phyloP scores from a whole-genome alignment of 2,888 invertebrate genomes.

The Drosophila limbata region DNA sequence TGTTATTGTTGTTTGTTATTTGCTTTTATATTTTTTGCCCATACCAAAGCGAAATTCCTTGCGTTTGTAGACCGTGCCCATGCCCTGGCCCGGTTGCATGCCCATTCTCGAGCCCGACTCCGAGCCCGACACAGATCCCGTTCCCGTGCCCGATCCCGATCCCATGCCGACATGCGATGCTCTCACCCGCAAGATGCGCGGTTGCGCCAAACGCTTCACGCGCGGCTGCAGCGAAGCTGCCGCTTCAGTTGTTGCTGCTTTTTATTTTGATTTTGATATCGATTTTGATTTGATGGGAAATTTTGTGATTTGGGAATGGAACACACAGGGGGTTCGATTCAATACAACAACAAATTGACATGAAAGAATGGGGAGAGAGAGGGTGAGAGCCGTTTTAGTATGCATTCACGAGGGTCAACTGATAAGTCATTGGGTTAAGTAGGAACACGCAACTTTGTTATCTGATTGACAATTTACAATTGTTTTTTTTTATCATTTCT shows the following conservation, averaged over 20 bases:
- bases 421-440: background rate
- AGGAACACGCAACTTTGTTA: background rate
- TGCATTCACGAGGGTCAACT: slow-evolving; percentile 7
- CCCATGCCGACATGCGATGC: slow-evolving; percentile 82
- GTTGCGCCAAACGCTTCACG: slow-evolving; percentile 86
- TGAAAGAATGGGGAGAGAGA: slow-evolving; percentile 20
- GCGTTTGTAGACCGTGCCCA: slow-evolving; percentile 70
- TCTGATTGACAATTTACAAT: too few species aligned
- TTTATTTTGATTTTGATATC: background rate
- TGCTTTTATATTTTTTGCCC: slow-evolving; percentile 82
- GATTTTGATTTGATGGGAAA: background rate
- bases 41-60: slow-evolving; percentile 87
- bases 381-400: slow-evolving; percentile 45
- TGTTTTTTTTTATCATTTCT: too few species aligned
- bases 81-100: slow-evolving; percentile 58
- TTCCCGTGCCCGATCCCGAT: slow-evolving; percentile 78
- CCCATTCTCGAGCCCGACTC: slow-evolving; percentile 87
- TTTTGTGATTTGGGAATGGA: slow-evolving; percentile 4
- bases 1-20: slow-evolving; percentile 1
- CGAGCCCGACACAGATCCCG: slow-evolving; percentile 85
- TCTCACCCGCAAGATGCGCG: slow-evolving; percentile 88
- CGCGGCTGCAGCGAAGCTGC: slow-evolving; percentile 71
- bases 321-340: too few species aligned
- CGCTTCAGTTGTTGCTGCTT: slow-evolving; percentile 39
- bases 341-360: slow-evolving; percentile 6